These are phyloP conservation scores for Hipparchia sbordonii DNA, from an alignment of 2,888 invertebrate genomes.

Conservation along the genomic window DNA sequence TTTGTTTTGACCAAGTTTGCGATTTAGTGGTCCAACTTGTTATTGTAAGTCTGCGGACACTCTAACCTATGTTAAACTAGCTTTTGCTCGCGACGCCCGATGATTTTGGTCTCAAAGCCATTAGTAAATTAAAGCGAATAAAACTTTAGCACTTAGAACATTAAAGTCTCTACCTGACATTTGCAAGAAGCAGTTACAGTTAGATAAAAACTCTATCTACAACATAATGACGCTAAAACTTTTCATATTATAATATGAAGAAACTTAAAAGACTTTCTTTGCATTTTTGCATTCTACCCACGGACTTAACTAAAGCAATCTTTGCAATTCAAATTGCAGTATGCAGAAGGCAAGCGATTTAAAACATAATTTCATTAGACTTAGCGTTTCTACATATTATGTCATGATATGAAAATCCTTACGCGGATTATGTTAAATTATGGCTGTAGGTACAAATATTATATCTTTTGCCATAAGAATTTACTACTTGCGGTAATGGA, in stretches of 20 bases:
- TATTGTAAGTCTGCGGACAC: no score
- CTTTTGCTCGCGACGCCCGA: no score
- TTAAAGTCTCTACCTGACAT: no score
- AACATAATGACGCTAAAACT: not conserved
- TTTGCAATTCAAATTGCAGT: slow-evolving; percentile 16
- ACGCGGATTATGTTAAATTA: not conserved
- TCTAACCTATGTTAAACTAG: no score
- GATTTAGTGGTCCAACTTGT: no score
- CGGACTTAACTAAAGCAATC: not conserved
- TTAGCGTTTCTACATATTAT: not conserved
- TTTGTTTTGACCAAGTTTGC: no score
- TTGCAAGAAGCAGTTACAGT: not conserved
- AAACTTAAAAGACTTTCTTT: not conserved
- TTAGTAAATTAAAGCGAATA: no score
- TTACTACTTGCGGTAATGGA: not conserved
- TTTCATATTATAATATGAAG: not conserved
- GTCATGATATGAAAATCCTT: slow-evolving; percentile 3
- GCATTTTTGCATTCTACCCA: slow-evolving; percentile 7
- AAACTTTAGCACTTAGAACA: no score
- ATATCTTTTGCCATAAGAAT: not conserved
- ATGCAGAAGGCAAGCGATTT: slow-evolving; percentile 3
- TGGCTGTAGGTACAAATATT: not conserved
- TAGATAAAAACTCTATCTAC: not conserved
- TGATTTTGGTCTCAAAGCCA: no score
- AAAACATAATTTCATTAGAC: slow-evolving; percentile 6